Percentiles rank a stretch among this genome's conserved stretches.
phyloP scores from a whole-genome alignment of 2,888 invertebrate species.

The Thymelicus sylvestris region DNA sequence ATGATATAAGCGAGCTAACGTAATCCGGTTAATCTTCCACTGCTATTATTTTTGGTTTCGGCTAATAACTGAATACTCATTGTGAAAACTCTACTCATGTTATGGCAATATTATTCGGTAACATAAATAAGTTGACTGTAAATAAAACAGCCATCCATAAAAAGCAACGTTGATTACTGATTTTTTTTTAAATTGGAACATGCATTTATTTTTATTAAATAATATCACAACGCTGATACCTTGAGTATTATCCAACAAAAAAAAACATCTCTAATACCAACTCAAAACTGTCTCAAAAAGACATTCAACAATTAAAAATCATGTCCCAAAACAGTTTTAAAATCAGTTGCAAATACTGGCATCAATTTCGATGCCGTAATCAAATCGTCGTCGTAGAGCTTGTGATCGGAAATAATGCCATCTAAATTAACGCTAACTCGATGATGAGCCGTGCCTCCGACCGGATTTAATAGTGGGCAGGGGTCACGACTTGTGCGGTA shows the following conservation, averaged over 20 bases:
- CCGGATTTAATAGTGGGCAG: slow-evolving; percentile 47
- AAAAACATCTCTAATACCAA: too few relatives aligned
- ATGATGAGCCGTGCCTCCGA: slow-evolving; percentile 51
- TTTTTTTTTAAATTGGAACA: too few relatives aligned
- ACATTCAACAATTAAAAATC: too few relatives aligned
- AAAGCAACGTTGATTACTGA: too few relatives aligned
- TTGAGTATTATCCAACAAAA: too few relatives aligned
- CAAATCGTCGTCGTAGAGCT: slow-evolving; percentile 34
- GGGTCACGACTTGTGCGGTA: slow-evolving; percentile 41
- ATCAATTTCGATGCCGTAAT: slow-evolving; percentile 16
- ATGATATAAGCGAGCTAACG: slow-evolving; percentile 26
- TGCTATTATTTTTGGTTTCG: not conserved
- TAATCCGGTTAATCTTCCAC: slow-evolving; percentile 1
- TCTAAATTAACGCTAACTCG: slow-evolving; percentile 57
- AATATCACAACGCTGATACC: too few relatives aligned
- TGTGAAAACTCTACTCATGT: not conserved
- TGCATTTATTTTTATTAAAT: too few relatives aligned
- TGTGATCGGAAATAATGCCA: slow-evolving; percentile 47
- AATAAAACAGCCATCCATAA: too few relatives aligned
- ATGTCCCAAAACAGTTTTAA: not conserved
- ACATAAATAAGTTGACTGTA: too few relatives aligned
- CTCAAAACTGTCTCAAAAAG: too few relatives aligned
- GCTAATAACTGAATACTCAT: not conserved
- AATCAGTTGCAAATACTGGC: not conserved
- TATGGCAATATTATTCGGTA: not conserved